Evolutionary conservation across 2,113 vertebrate genomes (phyloP).

Genomic region (Picathartes gymnocephalus): DNA sequence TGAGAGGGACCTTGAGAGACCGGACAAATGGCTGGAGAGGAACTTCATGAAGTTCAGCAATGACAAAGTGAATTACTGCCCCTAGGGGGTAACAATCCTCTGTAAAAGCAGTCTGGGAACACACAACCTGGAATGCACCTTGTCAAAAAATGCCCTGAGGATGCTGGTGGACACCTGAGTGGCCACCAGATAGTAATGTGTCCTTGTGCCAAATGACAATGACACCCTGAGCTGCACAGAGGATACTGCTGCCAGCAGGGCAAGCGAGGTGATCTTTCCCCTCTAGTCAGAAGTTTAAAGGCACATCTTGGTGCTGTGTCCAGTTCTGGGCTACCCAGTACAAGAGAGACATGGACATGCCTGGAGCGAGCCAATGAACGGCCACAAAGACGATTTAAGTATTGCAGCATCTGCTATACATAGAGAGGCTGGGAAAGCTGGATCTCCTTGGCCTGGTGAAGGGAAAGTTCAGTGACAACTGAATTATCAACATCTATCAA

Average conservation of each 20-base stretch:
- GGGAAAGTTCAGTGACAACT: background rate
- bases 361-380: background rate
- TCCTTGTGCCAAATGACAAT: background rate
- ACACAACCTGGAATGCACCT: background rate
- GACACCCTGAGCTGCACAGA: background rate
- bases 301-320: background rate
- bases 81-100: background rate
- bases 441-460: background rate
- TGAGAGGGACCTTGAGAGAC: background rate
- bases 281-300: background rate
- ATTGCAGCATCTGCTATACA: background rate
- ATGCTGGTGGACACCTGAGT: background rate
- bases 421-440: background rate
- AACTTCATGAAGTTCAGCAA: background rate
- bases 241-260: accelerated
- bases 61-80: background rate
- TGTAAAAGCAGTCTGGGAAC: background rate
- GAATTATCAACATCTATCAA: background rate
- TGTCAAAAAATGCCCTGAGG: background rate
- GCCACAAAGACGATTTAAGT: background rate
- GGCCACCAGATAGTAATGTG: background rate
- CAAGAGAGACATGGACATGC: background rate
- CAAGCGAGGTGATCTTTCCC: background rate
- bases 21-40: background rate
- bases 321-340: background rate